Conservation (phyloP, 2,797 vertebrate species). For the Synanceia verrucosa region DNA sequence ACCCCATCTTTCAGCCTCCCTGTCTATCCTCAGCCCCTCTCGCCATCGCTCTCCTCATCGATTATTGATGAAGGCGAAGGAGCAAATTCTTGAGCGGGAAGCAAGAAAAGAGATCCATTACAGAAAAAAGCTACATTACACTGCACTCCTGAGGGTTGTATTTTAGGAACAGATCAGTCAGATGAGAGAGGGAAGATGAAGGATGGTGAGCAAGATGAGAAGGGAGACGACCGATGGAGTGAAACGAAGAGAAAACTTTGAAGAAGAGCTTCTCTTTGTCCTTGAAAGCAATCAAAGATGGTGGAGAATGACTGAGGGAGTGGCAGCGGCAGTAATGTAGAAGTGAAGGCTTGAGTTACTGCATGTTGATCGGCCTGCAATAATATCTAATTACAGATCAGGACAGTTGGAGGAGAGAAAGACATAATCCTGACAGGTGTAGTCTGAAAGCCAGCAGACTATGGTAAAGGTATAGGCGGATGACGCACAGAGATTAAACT, state of each 20-base stretch:
- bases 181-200: not conserved
- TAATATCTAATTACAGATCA: slow-evolving; percentile 77
- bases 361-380: slow-evolving; percentile 48
- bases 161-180: slow-evolving; percentile 43
- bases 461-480: slow-evolving; percentile 40
- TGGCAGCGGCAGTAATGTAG: slow-evolving; percentile 59
- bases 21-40: slow-evolving; percentile 38
- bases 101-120: slow-evolving; percentile 59
- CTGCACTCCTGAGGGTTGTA: not conserved
- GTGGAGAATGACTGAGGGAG: slow-evolving; percentile 28
- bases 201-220: slow-evolving; percentile 1
- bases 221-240: slow-evolving; percentile 2
- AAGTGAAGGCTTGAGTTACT: slow-evolving; percentile 70
- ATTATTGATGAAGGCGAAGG: slow-evolving; percentile 67
- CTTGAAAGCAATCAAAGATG: slow-evolving; percentile 14
- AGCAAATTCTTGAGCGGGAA: slow-evolving; percentile 44
- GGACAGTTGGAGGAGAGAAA: slow-evolving; percentile 24
- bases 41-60: slow-evolving; percentile 46
- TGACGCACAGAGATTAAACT: slow-evolving; percentile 32
- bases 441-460: not conserved
- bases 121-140: slow-evolving; percentile 47
- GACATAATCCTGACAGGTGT: slow-evolving; percentile 10
- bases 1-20: slow-evolving; percentile 29
- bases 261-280: slow-evolving; percentile 8
- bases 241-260: not conserved